A percentile compares a stretch with the other conserved stretches of the same genome.
Conservation (phyloP, 2,113 vertebrate genomes). For the Oncorhynchus masou region DNA sequence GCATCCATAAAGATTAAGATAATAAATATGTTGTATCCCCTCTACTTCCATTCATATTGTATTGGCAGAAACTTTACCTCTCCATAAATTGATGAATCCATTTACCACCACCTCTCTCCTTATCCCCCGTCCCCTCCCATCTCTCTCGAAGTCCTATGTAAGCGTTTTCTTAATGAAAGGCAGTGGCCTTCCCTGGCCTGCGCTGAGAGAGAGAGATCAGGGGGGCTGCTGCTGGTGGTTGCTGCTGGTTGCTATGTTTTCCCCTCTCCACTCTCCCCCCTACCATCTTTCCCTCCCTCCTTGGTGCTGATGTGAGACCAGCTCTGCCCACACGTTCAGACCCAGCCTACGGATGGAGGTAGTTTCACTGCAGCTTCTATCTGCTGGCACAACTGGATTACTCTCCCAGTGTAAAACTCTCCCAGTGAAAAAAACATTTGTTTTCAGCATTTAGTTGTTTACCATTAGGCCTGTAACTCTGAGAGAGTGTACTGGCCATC, state of each 20-base stretch:
- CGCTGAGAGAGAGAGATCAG: not conserved
- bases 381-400: slow-evolving; percentile 80
- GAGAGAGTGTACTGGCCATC: not conserved
- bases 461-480: slow-evolving; percentile 60
- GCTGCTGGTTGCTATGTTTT: slow-evolving; percentile 70
- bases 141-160: not conserved
- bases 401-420: slow-evolving; percentile 51
- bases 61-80: not conserved
- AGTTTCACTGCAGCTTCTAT: slow-evolving; percentile 79
- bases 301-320: slow-evolving; percentile 47
- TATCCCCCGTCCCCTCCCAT: no score
- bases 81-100: not conserved
- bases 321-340: slow-evolving; percentile 81
- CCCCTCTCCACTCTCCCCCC: slow-evolving; percentile 10
- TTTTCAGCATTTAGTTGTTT: slow-evolving; percentile 70
- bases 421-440: not conserved
- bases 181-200: slow-evolving; percentile 7
- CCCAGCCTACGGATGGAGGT: slow-evolving; percentile 81
- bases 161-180: slow-evolving; percentile 26
- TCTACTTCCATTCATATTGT: not conserved
- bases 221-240: no score
- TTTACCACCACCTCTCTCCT: not conserved
- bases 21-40: not conserved
- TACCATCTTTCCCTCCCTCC: not conserved
- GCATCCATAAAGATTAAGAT: not conserved